Evolutionary conservation across 2,797 vertebrate species (phyloP), one percentile per base, ranked within the genome.

Genomic region (Clarias laeviceps): DNA sequence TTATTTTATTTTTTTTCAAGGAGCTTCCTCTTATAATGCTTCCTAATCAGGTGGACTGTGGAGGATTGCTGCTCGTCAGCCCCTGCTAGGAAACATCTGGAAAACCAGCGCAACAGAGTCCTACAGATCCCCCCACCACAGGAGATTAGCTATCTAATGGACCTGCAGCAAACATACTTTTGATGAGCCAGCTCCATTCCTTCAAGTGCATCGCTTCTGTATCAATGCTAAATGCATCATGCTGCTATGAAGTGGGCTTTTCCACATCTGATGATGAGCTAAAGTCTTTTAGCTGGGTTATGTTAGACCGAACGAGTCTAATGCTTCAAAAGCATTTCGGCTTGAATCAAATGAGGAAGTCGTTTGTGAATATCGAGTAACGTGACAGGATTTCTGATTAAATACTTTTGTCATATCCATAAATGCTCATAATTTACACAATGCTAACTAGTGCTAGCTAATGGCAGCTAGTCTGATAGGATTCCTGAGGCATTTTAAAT

Each of bases 111-210:
- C 69, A 80, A 85, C 45, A 45, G 45, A 45, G 45, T 45, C 45
- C 45, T 59, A 11, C 74, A 82, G 57, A 78, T 50, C 73, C 61
- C 72, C 45, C 83, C 66, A 83, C 69, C 34, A 72, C 81, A 86
- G 80, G 77, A 91, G 85, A 92, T 91, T 87, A 90, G 90, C 64
- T 84, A 83, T 70, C 84, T 89, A 91, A 91, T 91, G 86, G 89
- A 89, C 86, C 89, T 82, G 85, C 85, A 79, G 84, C 74, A 82
- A 86, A 80, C 73, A 70, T 56, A 77, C 45, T 56, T 59, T 34
- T 74, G 22, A 73, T 61, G 81, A 74, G 27, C 50, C 14, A 80
- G 56, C n/a, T 37, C 66, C 70, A 77, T 85, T 59, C 70, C 50
- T 50, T 69, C 77, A 69, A 72, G 65, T 69, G 77, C 82, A 65